Evolutionary conservation across 2,888 invertebrate genomes (phyloP).

Genomic region (Philonicus albiceps): DNA sequence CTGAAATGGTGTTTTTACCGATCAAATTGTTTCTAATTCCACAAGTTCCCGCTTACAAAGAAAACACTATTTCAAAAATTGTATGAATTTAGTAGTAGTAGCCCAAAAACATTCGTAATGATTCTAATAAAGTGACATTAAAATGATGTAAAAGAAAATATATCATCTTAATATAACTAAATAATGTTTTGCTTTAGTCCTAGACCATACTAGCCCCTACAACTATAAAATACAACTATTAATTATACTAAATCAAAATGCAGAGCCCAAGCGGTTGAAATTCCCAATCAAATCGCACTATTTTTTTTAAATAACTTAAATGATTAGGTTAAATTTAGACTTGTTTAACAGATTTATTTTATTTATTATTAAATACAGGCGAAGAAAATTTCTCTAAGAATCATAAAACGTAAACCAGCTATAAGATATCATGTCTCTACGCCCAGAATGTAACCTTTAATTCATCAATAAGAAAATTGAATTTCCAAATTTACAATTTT

Average conservation of each 20-base stretch:
- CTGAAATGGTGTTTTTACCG: neutral
- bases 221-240: neutral
- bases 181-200: neutral
- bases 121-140: neutral
- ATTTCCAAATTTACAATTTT: no score
- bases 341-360: no score
- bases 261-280: neutral
- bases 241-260: neutral
- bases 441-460: no score
- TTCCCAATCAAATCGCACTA: neutral
- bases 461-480: no score
- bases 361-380: no score
- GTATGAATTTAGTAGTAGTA: neutral
- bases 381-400: no score
- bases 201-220: neutral
- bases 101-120: neutral
- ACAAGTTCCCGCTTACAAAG: neutral
- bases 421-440: no score
- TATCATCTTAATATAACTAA: neutral
- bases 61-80: slow-evolving; percentile 26
- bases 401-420: no score
- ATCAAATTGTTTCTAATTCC: neutral
- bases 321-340: no score
- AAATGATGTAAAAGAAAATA: neutral
- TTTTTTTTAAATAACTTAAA: no score